phyloP scores from a whole-genome alignment of 92 coral and sea anemone genomes.

The Actinernus sp. region DNA sequence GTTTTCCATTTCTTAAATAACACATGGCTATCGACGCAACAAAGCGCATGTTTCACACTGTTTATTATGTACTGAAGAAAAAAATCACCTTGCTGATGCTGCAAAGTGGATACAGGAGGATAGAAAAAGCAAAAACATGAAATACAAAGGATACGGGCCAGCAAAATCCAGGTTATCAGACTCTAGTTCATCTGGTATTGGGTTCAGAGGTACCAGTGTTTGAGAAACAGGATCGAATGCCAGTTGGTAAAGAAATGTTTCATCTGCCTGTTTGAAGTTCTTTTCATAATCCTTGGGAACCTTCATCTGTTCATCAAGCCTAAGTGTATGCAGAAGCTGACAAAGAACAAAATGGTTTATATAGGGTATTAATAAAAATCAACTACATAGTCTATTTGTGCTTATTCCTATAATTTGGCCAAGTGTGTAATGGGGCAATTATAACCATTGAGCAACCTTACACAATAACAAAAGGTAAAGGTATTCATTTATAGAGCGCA shows the following conservation, averaged over 20 bases:
- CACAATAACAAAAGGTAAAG: too few relatives aligned
- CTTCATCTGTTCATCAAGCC: slow-evolving; percentile 80
- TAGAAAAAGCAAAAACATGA: too few relatives aligned
- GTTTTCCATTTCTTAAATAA: too few relatives aligned
- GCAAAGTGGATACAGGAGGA: too few relatives aligned
- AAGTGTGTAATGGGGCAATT: too few relatives aligned
- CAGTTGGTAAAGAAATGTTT: slow-evolving; percentile 90
- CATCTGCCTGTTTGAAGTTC: slow-evolving; percentile 90
- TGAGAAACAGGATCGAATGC: slow-evolving; percentile 90
- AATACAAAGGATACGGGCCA: slow-evolving; percentile 98
- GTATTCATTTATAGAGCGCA: too few relatives aligned
- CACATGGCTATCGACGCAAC: too few relatives aligned
- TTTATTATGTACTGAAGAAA: too few relatives aligned
- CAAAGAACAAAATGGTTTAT: not conserved
- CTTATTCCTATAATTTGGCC: too few relatives aligned
- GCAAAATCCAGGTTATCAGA: slow-evolving; percentile 81
- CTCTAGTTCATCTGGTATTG: slow-evolving; percentile 79
- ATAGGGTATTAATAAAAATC: not conserved
- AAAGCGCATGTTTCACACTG: too few relatives aligned
- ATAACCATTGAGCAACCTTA: too few relatives aligned
- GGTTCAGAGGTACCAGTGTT: slow-evolving; percentile 82
- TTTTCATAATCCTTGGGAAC: slow-evolving; percentile 88
- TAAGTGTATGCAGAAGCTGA: slow-evolving; percentile 80
- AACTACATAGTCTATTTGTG: not conserved
- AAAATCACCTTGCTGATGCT: too few relatives aligned